These are phyloP conservation scores for Charina bottae DNA, from an alignment of 2,113 vertebrate genomes.

Conservation along the genomic window DNA sequence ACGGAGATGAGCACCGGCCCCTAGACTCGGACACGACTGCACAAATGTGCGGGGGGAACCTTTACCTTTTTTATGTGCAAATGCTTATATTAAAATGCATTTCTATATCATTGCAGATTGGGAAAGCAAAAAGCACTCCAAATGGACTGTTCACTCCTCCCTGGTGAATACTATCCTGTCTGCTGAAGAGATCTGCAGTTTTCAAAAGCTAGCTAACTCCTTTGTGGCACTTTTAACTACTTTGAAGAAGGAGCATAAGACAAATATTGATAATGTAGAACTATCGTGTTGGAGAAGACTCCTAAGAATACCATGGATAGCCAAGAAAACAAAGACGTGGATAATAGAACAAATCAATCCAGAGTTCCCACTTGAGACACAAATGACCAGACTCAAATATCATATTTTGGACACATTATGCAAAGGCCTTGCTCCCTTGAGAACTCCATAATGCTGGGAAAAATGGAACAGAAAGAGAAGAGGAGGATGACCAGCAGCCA, in stretches of 20 bases:
- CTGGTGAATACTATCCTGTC: not conserved
- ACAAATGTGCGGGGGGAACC: too few species aligned
- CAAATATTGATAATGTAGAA: not conserved
- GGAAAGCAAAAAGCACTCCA: not conserved
- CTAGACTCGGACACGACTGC: too few species aligned
- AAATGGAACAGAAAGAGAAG: not conserved
- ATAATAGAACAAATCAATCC: not conserved
- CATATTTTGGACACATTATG: not conserved
- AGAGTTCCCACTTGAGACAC: not conserved
- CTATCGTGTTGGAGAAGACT: not conserved
- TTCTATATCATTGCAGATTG: not conserved
- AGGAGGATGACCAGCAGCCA: not conserved
- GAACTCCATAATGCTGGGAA: not conserved
- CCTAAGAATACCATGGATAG: not conserved
- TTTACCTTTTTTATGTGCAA: too few species aligned
- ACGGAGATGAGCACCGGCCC: too few species aligned
- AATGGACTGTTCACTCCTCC: not conserved
- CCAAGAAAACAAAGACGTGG: not conserved
- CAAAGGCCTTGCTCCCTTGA: not conserved
- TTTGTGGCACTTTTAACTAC: not conserved
- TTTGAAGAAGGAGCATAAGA: not conserved
- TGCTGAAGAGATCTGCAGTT: not conserved
- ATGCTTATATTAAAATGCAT: not conserved
- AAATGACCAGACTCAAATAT: not conserved
- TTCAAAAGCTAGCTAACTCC: too few species aligned